phyloP scores from a whole-genome alignment of 2,113 vertebrate genomes.

The Zosterops borbonicus region DNA sequence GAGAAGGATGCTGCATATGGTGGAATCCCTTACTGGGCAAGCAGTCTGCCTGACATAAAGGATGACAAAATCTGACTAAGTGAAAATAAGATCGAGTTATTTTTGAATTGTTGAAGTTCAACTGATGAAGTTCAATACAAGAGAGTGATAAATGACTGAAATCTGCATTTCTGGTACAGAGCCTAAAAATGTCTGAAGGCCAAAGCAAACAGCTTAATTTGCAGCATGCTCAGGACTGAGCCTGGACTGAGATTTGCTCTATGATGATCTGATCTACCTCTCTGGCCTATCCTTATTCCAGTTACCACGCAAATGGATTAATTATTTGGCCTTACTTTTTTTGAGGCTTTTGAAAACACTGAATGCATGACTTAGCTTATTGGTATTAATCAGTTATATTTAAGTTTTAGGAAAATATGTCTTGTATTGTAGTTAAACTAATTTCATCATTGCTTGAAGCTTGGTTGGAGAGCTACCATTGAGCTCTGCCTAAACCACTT shows the following conservation, averaged over 20 bases:
- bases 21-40: not conserved
- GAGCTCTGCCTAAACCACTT: not conserved
- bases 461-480: not conserved
- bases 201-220: not conserved
- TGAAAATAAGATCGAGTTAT: not conserved
- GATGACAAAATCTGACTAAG: not conserved
- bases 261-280: not conserved
- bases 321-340: not conserved
- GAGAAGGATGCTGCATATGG: rapidly evolving
- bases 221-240: not conserved
- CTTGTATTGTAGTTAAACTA: not conserved
- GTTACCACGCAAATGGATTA: not conserved
- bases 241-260: not conserved
- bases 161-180: not conserved
- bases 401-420: not conserved
- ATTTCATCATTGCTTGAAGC: not conserved
- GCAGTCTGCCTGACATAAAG: not conserved
- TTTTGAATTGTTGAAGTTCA: not conserved
- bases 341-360: not conserved
- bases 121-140: not conserved
- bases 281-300: not conserved
- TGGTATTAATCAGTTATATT: not conserved
- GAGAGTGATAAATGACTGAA: not conserved
- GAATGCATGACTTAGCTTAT: not conserved
- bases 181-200: not conserved